Base-by-base conservation (phyloP, 2,797 vertebrate genomes). In the Babyrousa celebensis region DNA sequence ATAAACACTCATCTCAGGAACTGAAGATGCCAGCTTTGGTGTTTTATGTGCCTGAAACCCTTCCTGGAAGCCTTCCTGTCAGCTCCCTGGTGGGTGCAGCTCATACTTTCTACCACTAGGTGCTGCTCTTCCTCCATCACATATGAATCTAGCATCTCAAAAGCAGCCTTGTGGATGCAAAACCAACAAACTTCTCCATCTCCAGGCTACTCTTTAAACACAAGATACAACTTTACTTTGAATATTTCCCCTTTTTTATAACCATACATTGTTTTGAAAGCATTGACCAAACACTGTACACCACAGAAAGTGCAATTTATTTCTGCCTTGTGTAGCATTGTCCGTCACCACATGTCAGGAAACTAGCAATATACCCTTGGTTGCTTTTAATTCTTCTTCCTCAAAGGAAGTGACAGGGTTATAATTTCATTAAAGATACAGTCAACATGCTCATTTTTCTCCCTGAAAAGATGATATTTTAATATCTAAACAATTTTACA, bases 111-210 rank as follows among this genome's bases (percentile, higher is more conserved):
- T 2, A 92, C 98, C 98, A 97, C 98, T 98, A 98, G 98, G 87
- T 98, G 98, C 0, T 91, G 91, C 77, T 88, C 97, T 98, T 98
- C 85, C 94, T 95, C 98, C 96, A 97, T 6, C 40, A 79, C 58
- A 92, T 43, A 6, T 16, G 56, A 62, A 80, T 63, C 56, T 72
- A 11, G 27, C 4, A 32, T 11, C 5, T 52, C 16, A 88, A 78
- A 78, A 43, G 90, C 94, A 62, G 12, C 9, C 5, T 23, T 32
- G n/a, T 58, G 15, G 25, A 43, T 1, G 29, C 32, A 79, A 97
- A 97, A 20, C 6, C 3, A 75, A 48, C 72, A 43, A 23, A 17
- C 48, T 63, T 72, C 82, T 75, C 62, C 58, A 12, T 5, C 9
- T 78, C 7, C 21, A 80, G 54, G 21, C 36, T 52, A 6, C 58